A percentile compares a stretch with the other conserved stretches of the same genome.
Conservation (phyloP, 2,888 invertebrate genomes). For the Podotricha telesiphe region DNA sequence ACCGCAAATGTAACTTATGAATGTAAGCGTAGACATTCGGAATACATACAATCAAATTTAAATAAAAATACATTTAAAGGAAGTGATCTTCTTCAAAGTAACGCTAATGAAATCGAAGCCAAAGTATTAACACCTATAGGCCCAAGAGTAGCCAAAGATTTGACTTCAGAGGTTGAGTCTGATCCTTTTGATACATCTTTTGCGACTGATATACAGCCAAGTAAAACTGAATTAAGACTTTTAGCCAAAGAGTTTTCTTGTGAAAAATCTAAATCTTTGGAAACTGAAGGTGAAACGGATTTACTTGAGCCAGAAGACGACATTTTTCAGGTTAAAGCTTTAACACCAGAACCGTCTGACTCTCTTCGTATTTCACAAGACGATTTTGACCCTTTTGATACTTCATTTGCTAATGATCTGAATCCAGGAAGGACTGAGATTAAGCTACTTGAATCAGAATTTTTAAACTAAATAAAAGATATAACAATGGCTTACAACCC, state of each 20-base stretch:
- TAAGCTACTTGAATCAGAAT: slow-evolving; percentile 90
- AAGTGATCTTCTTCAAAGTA: slow-evolving; percentile 67
- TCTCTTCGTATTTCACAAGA: slow-evolving; percentile 57
- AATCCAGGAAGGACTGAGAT: slow-evolving; percentile 91
- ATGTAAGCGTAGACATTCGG: slow-evolving; percentile 79
- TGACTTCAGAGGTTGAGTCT: slow-evolving; percentile 64
- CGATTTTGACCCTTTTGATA: slow-evolving; percentile 92
- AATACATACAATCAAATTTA: slow-evolving; percentile 63
- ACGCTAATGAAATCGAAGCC: slow-evolving; percentile 64
- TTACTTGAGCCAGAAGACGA: slow-evolving; percentile 80
- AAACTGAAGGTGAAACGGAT: slow-evolving; percentile 68
- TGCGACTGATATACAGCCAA: slow-evolving; percentile 89
- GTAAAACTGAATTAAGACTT: slow-evolving; percentile 90
- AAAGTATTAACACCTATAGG: slow-evolving; percentile 86
- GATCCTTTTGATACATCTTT: slow-evolving; percentile 96
- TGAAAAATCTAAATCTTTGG: slow-evolving; percentile 58
- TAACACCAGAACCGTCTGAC: slow-evolving; percentile 86
- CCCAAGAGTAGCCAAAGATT: slow-evolving; percentile 66
- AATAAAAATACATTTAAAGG: slow-evolving; percentile 57
- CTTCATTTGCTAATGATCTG: slow-evolving; percentile 89
- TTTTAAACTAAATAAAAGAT: slow-evolving; percentile 63
- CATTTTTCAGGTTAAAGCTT: slow-evolving; percentile 86
- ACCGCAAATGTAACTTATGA: slow-evolving; percentile 75
- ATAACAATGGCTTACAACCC: slow-evolving; percentile 89
- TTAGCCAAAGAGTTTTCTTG: slow-evolving; percentile 90